These are phyloP conservation scores for Hylaeus volcanicus DNA, from an alignment of 1,140 invertebrate species.

Conservation along the genomic window DNA sequence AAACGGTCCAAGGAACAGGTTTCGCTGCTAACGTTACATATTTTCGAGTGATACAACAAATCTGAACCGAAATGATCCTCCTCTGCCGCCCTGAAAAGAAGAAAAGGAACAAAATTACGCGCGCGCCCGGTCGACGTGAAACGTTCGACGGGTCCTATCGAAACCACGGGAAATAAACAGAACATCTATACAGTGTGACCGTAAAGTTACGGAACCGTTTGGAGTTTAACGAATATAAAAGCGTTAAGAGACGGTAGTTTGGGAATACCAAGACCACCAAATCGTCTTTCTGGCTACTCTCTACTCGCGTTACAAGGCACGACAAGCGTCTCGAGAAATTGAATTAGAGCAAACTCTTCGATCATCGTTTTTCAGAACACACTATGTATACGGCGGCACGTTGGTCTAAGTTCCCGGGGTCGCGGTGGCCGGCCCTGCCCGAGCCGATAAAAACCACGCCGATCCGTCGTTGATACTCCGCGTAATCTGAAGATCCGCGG, in stretches of 20 bases:
- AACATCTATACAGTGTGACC: neutral
- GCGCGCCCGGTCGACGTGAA: neutral
- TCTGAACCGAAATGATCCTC: constrained; percentile 1
- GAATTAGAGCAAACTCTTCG: no score
- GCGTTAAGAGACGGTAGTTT: no score
- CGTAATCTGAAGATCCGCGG: constrained; percentile 73
- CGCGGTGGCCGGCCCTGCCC: constrained; percentile 50
- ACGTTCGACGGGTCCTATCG: neutral
- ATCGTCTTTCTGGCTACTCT: no score
- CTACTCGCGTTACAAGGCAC: no score
- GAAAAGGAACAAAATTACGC: neutral
- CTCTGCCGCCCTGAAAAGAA: neutral
- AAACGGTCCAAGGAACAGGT: constrained; percentile 29
- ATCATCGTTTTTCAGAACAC: no score
- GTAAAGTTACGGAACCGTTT: no score
- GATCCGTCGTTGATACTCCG: constrained; percentile 61
- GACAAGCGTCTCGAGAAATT: no score
- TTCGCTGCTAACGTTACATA: constrained; percentile 34
- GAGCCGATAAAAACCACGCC: constrained; percentile 58
- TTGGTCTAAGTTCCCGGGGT: constrained; percentile 29
- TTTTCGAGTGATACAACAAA: constrained; percentile 46
- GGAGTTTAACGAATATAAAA: no score
- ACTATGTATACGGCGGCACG: neutral
- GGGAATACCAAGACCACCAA: no score
- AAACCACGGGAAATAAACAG: neutral